Conservation (phyloP, 2,797 vertebrate genomes). For the Catostomus latipinnis region DNA sequence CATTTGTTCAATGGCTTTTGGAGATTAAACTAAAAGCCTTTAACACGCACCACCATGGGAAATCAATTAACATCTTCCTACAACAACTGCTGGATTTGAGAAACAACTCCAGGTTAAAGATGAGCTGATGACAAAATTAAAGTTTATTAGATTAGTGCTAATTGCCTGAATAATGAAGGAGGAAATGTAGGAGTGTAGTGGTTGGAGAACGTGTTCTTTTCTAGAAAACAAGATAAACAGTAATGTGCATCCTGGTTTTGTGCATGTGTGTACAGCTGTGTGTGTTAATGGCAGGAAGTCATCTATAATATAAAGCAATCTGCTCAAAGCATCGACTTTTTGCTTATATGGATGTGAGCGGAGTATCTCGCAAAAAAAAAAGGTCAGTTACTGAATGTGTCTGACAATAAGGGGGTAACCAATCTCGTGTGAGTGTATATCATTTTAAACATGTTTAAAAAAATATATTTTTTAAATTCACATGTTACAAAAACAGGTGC, state of each 20-base stretch:
- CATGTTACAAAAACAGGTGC: no score
- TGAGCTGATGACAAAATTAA: neutral
- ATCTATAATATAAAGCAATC: neutral
- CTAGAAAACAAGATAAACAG: neutral
- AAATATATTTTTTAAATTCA: no score
- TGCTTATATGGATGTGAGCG: no score
- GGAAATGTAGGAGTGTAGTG: conserved; percentile 23
- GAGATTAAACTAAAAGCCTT: conserved; percentile 45
- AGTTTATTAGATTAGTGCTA: conserved; percentile 23
- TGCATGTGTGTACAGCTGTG: neutral
- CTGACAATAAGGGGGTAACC: no score
- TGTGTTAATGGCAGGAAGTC: neutral
- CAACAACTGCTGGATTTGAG: conserved; percentile 16
- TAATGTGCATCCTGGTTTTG: neutral
- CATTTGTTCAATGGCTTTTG: neutral
- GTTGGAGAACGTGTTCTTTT: neutral
- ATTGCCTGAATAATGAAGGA: conserved; percentile 12
- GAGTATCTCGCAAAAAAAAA: no score
- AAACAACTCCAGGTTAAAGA: conserved; percentile 5
- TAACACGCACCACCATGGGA: conserved; percentile 8
- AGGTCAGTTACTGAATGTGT: no score
- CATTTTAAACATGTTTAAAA: no score
- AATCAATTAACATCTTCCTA: conserved; percentile 30
- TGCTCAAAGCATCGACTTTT: no score
- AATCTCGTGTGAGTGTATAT: no score